A percentile compares a stretch with the other conserved stretches of the same genome.
Conservation (phyloP, 2,113 vertebrate genomes). For the Scomber scombrus region DNA sequence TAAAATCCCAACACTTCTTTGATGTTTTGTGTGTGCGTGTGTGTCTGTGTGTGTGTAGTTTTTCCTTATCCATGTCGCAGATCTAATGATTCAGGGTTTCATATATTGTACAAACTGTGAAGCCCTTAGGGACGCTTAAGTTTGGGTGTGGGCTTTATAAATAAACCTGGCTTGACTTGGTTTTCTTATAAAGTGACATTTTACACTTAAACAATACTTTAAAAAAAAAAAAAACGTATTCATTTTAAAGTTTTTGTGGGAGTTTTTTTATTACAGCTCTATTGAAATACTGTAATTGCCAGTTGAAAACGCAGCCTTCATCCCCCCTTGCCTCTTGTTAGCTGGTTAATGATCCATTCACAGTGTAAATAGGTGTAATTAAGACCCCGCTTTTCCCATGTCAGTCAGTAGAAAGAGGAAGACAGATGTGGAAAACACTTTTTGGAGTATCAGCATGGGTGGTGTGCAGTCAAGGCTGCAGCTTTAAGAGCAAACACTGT, state of each 20-base stretch:
- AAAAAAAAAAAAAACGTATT: background rate
- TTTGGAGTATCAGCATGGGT: slow-evolving; percentile 44
- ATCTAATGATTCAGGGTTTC: background rate
- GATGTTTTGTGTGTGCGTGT: background rate
- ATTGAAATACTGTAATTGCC: background rate
- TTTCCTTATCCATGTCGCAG: background rate
- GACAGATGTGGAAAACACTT: slow-evolving; percentile 42
- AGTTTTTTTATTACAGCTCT: background rate
- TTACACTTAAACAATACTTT: background rate
- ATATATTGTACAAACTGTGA: slow-evolving; percentile 2
- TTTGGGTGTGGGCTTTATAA: slow-evolving; percentile 10
- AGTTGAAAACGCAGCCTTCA: slow-evolving; percentile 10
- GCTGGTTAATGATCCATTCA: slow-evolving; percentile 77
- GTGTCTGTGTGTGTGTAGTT: background rate
- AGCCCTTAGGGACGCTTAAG: background rate
- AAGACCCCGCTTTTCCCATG: slow-evolving; percentile 61
- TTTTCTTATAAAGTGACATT: slow-evolving; percentile 22
- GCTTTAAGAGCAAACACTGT: slow-evolving; percentile 23
- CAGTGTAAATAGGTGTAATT: slow-evolving; percentile 63
- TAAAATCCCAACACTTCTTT: background rate
- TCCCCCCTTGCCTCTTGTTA: slow-evolving; percentile 19
- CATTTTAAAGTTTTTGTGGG: background rate
- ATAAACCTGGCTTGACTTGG: background rate
- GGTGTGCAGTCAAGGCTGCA: slow-evolving; percentile 49
- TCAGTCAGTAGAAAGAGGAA: slow-evolving; percentile 46